Base-by-base conservation (phyloP, 2,113 vertebrate genomes). In the Herpailurus yagouaroundi region DNA sequence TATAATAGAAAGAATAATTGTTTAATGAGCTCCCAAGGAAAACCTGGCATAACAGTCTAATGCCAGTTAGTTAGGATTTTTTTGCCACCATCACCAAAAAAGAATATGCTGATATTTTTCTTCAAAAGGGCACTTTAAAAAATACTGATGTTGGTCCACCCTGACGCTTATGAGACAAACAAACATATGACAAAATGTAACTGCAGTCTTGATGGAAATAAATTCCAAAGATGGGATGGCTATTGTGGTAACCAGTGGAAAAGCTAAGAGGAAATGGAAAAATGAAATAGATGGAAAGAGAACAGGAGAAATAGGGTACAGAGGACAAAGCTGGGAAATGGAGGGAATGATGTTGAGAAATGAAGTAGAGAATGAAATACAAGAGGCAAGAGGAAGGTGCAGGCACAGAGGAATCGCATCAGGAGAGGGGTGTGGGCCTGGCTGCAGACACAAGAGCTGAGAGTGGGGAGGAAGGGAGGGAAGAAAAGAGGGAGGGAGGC, bases 391-490 rank as follows among this genome's bases (percentile, higher is more conserved):
- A 74, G 50, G 48, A n/a, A 38, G 41, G 68, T 16, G 21, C 31
- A 23, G n/a, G 69, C 7, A 38, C 76, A 63, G 50, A 68, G 73
- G 25, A 45, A 27, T 29, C 0, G 29, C 29, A 4, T 0, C 19
- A 21, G 2, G 6, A 52, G n/a, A 50, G 41, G 38, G 55, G n/a
- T 15, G 18, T 2, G 36, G 74, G 11, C 2, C 36, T 4, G 13
- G 2, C 3, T 0, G 76, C 25, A 52, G 38, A 27, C 1, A 1
- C 12, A 6, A 1, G 13, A 12, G 27, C 73, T 8, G 4, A 41
- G 0, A 45, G 38, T 31, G 38, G 63, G 2, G 4, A 12, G 7
- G 9, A 14, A 6, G 9, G 14, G 50, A 8, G 88, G 23, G 4
- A 33, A 25, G 27, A 27, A 21, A 33, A 4, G 41, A 50, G 41